phyloP scores from a whole-genome alignment of 2,888 invertebrate genomes.

The Autographa gamma region DNA sequence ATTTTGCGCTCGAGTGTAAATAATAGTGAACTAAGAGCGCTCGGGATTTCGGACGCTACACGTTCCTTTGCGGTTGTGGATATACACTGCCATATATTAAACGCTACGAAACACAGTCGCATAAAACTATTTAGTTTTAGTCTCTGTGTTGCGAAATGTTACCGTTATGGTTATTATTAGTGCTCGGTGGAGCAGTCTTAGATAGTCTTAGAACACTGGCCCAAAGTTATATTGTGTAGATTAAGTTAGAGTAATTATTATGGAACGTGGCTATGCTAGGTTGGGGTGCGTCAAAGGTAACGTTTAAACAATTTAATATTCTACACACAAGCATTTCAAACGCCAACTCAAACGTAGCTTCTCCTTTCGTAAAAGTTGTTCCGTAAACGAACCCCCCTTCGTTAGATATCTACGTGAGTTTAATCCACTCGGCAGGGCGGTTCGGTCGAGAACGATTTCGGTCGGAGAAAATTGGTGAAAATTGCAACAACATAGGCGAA shows the following conservation, averaged over 20 bases:
- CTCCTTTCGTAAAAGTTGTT: conserved; percentile 86
- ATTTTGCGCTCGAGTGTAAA: conserved; percentile 81
- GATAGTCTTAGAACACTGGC: conserved; percentile 63
- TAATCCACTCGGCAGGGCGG: conserved; percentile 82
- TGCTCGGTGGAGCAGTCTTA: conserved; percentile 59
- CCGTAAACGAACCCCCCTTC: conserved; percentile 86
- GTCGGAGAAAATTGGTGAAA: conserved; percentile 85
- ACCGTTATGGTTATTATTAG: conserved; percentile 49
- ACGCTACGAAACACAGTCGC: conserved; percentile 62
- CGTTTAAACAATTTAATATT: conserved; percentile 89
- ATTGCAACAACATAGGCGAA: conserved; percentile 86
- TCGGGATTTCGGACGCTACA: conserved; percentile 75
- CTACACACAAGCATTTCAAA: conserved; percentile 87
- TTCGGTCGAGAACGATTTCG: conserved; percentile 80
- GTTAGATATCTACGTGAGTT: conserved; percentile 89
- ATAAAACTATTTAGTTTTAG: conserved; percentile 70
- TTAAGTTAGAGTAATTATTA: conserved; percentile 83
- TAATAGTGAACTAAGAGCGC: conserved; percentile 79
- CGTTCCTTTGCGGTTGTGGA: conserved; percentile 74
- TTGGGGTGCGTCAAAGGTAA: conserved; percentile 82
- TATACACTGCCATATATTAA: conserved; percentile 71
- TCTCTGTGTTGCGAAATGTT: conserved; percentile 66
- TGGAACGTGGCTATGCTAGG: conserved; percentile 76
- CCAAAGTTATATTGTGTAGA: conserved; percentile 77
- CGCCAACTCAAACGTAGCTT: conserved; percentile 85